These are phyloP conservation scores for Graphium colonna DNA, from an alignment of 2,888 invertebrate genomes.

Conservation along the genomic window DNA sequence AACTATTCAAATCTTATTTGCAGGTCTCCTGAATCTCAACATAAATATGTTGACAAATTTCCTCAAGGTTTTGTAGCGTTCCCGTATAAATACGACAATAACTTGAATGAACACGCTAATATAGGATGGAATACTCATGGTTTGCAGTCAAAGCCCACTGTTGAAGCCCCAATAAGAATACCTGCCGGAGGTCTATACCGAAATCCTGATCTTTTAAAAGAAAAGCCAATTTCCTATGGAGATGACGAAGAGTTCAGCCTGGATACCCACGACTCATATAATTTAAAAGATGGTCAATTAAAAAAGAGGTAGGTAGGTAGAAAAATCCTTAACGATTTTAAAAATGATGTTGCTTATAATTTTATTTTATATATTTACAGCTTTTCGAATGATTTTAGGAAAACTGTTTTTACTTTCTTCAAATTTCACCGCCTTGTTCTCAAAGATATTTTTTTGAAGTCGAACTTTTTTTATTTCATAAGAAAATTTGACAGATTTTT, in stretches of 20 bases:
- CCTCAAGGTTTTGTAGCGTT: conserved; percentile 41
- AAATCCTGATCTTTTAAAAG: conserved; percentile 50
- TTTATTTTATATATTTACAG: too few species aligned
- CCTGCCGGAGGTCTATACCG: conserved; percentile 62
- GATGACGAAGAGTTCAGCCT: conserved; percentile 45
- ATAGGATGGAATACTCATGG: conserved; percentile 41
- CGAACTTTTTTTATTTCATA: too few species aligned
- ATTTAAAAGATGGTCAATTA: conserved; percentile 37
- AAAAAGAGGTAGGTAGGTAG: conserved; percentile 38
- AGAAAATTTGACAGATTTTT: too few species aligned
- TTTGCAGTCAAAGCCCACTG: conserved; percentile 53
- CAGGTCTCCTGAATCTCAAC: conserved; percentile 46
- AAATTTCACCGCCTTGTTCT: too few species aligned
- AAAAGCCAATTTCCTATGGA: conserved; percentile 39
- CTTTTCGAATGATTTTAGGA: too few species aligned
- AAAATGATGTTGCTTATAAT: too few species aligned
- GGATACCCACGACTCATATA: conserved; percentile 35
- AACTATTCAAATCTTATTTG: conserved; percentile 6
- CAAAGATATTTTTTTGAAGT: too few species aligned
- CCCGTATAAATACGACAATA: conserved; percentile 55
- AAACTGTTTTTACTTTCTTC: too few species aligned
- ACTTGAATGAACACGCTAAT: conserved; percentile 32
- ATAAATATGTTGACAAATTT: conserved; percentile 35
- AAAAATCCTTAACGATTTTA: too few species aligned
- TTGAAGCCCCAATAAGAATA: conserved; percentile 44